phyloP scores from a whole-genome alignment of 2,113 vertebrate genomes.

The Aegithalos caudatus region DNA sequence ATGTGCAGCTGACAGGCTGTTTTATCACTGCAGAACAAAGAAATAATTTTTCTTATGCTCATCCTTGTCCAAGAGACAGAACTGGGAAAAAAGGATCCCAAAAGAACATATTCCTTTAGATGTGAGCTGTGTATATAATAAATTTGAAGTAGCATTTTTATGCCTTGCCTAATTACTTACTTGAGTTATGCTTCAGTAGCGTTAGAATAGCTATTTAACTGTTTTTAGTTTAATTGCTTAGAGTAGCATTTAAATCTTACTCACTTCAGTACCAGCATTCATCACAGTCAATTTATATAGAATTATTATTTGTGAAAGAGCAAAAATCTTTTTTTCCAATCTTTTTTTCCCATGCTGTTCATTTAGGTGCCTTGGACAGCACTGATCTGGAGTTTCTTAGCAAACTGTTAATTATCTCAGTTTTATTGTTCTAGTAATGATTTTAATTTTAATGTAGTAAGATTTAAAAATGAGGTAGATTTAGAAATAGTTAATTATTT shows the following conservation, averaged over 20 bases:
- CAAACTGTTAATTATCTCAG: background rate
- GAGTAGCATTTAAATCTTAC: background rate
- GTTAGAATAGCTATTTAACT: background rate
- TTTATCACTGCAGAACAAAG: background rate
- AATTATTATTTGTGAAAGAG: background rate
- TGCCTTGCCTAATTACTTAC: background rate
- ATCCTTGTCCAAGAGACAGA: background rate
- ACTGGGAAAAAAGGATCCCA: background rate
- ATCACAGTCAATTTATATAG: background rate
- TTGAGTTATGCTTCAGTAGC: conserved; percentile 6
- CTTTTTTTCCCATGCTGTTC: background rate
- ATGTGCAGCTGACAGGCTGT: background rate
- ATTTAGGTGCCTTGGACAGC: background rate
- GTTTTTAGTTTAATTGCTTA: background rate
- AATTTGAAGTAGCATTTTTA: background rate
- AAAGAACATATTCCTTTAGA: background rate
- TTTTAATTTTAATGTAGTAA: background rate
- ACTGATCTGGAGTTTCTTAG: background rate
- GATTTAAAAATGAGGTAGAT: background rate
- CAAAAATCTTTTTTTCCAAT: background rate
- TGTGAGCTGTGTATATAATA: background rate
- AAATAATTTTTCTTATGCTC: background rate
- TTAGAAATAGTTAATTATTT: background rate
- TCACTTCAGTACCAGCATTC: background rate
- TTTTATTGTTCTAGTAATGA: background rate